Percentiles rank a stretch among this genome's conserved stretches.
phyloP scores from a whole-genome alignment of 2,888 invertebrate species.

The Phrixothrix hirtus region DNA sequence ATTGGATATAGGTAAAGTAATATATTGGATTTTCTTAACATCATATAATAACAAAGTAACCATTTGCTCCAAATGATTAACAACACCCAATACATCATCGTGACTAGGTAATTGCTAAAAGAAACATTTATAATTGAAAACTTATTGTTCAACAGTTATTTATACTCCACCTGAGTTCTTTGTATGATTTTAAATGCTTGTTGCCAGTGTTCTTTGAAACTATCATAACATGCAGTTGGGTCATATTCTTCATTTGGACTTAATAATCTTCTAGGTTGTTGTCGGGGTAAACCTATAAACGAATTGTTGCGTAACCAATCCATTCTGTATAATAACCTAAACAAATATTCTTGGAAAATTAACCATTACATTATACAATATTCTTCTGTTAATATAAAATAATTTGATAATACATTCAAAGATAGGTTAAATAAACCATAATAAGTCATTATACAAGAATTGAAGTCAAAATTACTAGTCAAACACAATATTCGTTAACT shows the following conservation, averaged over 20 bases:
- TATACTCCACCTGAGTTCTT: conserved; percentile 67
- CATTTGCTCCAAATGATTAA: conserved; percentile 91
- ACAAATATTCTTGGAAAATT: conserved; percentile 3
- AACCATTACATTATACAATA: conserved; percentile 9
- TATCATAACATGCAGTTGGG: conserved; percentile 88
- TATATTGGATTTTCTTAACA: conserved; percentile 65
- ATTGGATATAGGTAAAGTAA: conserved; percentile 58
- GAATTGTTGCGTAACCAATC: conserved; percentile 52
- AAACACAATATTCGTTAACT: conserved; percentile 7
- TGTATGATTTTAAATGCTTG: conserved; percentile 85
- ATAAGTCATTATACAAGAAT: conserved; percentile 4
- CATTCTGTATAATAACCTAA: conserved; percentile 40
- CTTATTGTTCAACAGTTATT: no score
- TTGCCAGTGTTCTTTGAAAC: conserved; percentile 93
- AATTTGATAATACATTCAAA: conserved; percentile 5
- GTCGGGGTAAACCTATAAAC: conserved; percentile 45
- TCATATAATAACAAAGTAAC: conserved; percentile 82
- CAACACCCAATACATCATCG: conserved; percentile 88
- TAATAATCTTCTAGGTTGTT: conserved; percentile 38
- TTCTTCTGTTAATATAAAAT: not conserved
- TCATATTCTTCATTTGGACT: conserved; percentile 58
- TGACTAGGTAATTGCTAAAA: conserved; percentile 65
- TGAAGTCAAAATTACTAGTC: conserved; percentile 5
- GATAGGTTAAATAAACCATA: conserved; percentile 4
- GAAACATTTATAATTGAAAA: no score